These are phyloP conservation scores for Parthenolecanium corni DNA, from an alignment of 2,888 invertebrate genomes.

Conservation along the genomic window DNA sequence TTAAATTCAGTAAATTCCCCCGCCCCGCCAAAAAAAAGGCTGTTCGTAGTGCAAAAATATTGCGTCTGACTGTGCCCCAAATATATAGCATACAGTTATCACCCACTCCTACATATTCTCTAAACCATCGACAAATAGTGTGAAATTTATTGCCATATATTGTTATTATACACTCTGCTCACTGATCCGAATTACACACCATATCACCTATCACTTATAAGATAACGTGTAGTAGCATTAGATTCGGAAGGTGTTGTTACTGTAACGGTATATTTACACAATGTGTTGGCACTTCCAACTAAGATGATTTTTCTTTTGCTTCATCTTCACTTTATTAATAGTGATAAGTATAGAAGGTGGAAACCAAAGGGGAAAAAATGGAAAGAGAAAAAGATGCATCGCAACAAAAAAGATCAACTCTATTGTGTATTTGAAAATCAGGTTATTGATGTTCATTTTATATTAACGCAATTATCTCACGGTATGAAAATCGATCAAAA, in stretches of 20 bases:
- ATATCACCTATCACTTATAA: conserved; percentile 10
- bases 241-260: conserved; percentile 7
- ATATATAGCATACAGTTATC: no score
- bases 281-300: neutral
- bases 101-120: no score
- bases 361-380: conserved; percentile 4
- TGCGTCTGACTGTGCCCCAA: no score
- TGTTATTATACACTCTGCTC: neutral
- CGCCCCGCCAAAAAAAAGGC: no score
- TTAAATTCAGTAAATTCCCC: no score
- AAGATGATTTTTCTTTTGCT: conserved; percentile 8
- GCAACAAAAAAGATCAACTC: neutral
- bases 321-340: conserved; percentile 7
- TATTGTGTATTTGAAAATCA: conserved; percentile 21
- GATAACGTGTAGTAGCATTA: no score
- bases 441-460: conserved; percentile 22
- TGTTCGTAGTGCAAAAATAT: no score
- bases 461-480: conserved; percentile 22
- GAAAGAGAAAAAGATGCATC: neutral
- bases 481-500: neutral
- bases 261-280: conserved; percentile 19
- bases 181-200: conserved; percentile 8
- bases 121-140: no score
- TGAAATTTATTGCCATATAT: no score
- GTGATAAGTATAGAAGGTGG: conserved; percentile 4